A percentile compares a stretch with the other conserved stretches of the same genome.
phyloP scores from a whole-genome alignment of 53 echinoderm and acorn worm species.

The Paelopatides confundens region DNA sequence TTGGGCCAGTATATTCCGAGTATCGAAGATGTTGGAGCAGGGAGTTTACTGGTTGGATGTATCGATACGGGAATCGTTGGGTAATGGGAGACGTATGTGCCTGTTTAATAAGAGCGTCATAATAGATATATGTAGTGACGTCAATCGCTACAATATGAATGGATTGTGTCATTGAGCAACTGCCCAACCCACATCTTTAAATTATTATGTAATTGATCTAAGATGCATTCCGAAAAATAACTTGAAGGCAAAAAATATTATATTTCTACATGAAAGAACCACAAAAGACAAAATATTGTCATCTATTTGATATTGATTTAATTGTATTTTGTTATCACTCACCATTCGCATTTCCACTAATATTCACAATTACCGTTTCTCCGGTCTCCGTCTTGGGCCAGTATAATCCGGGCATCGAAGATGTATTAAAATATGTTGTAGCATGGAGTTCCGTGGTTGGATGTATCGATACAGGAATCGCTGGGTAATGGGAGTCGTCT shows the following conservation, averaged over 20 bases:
- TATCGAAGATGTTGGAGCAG: not conserved
- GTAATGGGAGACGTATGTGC: not conserved
- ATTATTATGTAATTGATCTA: too few species aligned
- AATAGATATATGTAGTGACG: too few species aligned
- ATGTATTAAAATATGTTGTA: not conserved
- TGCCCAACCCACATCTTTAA: too few species aligned
- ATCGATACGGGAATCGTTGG: not conserved
- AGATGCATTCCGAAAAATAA: too few species aligned
- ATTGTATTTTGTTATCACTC: not conserved
- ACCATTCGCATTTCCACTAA: not conserved
- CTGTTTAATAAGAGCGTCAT: too few species aligned
- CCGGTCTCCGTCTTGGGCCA: not conserved
- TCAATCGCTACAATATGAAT: too few species aligned
- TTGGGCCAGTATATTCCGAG: constrained; percentile 5
- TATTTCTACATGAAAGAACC: too few species aligned
- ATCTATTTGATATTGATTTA: not conserved
- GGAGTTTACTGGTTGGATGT: not conserved
- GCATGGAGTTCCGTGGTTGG: not conserved
- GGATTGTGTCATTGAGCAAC: too few species aligned
- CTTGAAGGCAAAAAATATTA: too few species aligned
- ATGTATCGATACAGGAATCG: not conserved
- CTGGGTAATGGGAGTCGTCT: not conserved
- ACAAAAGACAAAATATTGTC: not conserved
- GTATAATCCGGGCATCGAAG: not conserved
- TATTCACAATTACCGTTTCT: not conserved